Evolutionary conservation across 1,140 invertebrate species (phyloP).

Genomic region (Hesperophylax magnus): DNA sequence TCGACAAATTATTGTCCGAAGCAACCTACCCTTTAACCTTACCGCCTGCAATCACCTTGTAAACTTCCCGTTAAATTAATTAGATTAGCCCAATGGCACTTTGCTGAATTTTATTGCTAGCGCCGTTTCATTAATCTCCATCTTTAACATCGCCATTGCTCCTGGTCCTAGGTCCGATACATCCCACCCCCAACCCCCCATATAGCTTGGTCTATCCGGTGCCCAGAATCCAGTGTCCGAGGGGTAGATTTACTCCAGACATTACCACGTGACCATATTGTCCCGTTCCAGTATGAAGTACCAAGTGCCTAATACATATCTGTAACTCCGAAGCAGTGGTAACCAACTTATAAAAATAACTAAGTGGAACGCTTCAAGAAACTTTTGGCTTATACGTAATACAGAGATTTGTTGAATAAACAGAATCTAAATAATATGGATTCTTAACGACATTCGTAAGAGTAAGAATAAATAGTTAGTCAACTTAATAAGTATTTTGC

Average conservation of each 20-base stretch:
- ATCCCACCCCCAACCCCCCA: not conserved
- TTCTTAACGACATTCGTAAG: no score
- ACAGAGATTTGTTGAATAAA: no score
- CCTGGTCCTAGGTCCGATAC: not conserved
- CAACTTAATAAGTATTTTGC: no score
- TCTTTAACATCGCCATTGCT: not conserved
- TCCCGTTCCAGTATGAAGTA: not conserved
- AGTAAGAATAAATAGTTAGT: no score
- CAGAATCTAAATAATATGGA: no score
- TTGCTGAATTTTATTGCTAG: slow-evolving; percentile 35
- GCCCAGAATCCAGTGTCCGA: not conserved
- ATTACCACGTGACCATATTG: slow-evolving; percentile 31
- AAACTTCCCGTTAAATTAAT: slow-evolving; percentile 31
- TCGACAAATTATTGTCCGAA: not conserved
- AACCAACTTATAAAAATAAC: no score
- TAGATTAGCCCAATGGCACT: slow-evolving; percentile 30
- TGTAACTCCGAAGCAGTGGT: not conserved
- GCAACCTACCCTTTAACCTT: not conserved
- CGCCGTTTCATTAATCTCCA: slow-evolving; percentile 36
- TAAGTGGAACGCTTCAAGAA: no score
- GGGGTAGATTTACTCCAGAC: slow-evolving; percentile 27
- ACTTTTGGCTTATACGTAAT: no score
- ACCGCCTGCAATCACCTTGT: slow-evolving; percentile 22
- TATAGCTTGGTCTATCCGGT: no score
- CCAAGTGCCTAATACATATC: not conserved